Percentiles rank a stretch among this genome's conserved stretches.
Evolutionary conservation across 2,797 vertebrate genomes (phyloP).

Genomic region (Salmo trutta): DNA sequence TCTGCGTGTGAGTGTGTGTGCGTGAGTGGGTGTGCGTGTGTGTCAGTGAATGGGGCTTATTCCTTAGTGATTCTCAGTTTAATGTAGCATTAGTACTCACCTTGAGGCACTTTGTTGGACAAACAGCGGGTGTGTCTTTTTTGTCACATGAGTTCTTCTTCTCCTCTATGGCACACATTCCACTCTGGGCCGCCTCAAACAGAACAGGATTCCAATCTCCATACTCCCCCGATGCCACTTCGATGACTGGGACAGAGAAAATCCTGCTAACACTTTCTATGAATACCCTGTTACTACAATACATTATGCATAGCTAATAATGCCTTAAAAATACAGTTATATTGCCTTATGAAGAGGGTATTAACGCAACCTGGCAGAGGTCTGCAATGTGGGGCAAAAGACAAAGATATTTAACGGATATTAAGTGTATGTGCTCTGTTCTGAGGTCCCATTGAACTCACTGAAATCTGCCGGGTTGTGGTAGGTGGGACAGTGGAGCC

Average conservation of each 20-base stretch:
- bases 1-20: neutral
- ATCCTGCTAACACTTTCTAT: neutral
- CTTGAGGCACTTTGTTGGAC: constrained; percentile 60
- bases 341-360: neutral
- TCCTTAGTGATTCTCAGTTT: neutral
- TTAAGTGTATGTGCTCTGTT: neutral
- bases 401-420: neutral
- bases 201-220: constrained; percentile 91
- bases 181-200: constrained; percentile 88
- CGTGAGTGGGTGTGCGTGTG: neutral
- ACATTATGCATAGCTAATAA: neutral
- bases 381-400: neutral
- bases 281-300: neutral
- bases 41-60: neutral
- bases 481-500: constrained; percentile 91
- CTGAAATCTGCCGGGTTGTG: constrained; percentile 95
- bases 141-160: constrained; percentile 80
- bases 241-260: constrained; percentile 79
- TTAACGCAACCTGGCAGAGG: neutral
- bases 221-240: constrained; percentile 95
- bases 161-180: constrained; percentile 83
- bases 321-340: too few relatives aligned
- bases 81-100: constrained; percentile 36
- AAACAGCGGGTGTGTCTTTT: constrained; percentile 63
- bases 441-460: constrained; percentile 62